Conservation (phyloP, 2,797 vertebrate species). For the Neopelma chrysocephalum region DNA sequence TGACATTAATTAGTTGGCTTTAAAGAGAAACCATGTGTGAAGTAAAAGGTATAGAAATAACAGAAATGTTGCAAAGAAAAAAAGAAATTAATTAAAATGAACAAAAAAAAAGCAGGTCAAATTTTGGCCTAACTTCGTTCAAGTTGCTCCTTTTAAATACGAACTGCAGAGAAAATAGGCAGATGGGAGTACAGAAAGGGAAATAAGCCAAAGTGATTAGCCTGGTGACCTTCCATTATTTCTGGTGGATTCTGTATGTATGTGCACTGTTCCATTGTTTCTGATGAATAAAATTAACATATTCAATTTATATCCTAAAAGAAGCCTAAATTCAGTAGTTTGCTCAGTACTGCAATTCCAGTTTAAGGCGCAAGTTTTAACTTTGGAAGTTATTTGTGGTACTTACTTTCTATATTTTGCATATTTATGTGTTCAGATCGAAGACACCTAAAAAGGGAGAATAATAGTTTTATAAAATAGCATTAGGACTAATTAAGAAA, state of each 20-base stretch:
- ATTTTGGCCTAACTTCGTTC: slow-evolving; percentile 4
- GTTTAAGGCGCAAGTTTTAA: background rate
- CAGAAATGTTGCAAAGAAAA: background rate
- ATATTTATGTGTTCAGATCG: background rate
- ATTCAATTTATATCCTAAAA: slow-evolving; percentile 51
- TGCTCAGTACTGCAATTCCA: background rate
- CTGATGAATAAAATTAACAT: slow-evolving; percentile 68
- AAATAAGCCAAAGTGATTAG: slow-evolving; percentile 66
- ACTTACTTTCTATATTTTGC: background rate
- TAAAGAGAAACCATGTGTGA: background rate
- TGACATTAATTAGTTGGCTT: background rate
- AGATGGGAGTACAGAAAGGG: slow-evolving; percentile 46
- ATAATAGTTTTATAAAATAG: slow-evolving; percentile 3
- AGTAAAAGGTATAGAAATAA: background rate
- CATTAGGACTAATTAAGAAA: slow-evolving; percentile 42
- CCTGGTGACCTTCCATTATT: slow-evolving; percentile 35
- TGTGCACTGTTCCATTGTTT: slow-evolving; percentile 54
- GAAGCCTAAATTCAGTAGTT: slow-evolving; percentile 18
- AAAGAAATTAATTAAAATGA: slow-evolving; percentile 7
- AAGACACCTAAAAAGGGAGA: background rate
- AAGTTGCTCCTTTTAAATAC: slow-evolving; percentile 16
- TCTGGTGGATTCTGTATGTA: slow-evolving; percentile 50
- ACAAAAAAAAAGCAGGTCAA: background rate
- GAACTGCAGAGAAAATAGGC: slow-evolving; percentile 31
- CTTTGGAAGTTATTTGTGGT: background rate